These are phyloP conservation scores for Dicentrarchus labrax DNA, from an alignment of 2,113 vertebrate species.

Conservation along the genomic window DNA sequence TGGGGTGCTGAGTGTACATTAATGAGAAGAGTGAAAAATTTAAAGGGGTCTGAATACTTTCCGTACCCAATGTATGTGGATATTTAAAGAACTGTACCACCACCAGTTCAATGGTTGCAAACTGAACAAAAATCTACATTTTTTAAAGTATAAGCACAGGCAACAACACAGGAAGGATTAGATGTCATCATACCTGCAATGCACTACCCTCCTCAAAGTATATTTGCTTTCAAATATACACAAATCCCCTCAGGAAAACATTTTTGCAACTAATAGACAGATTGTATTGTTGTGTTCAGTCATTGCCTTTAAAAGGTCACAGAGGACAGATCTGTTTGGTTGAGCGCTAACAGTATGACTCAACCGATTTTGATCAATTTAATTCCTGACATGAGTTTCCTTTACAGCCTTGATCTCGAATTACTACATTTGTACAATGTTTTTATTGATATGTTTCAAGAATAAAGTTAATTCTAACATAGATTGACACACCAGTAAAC, in stretches of 20 bases:
- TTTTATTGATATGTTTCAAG: background rate
- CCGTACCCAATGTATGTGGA: too few relatives aligned
- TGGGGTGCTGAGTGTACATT: too few relatives aligned
- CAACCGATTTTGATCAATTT: slow-evolving; percentile 57
- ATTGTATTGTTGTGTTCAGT: slow-evolving; percentile 19
- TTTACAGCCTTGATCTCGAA: background rate
- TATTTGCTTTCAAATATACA: slow-evolving; percentile 33
- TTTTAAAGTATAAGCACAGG: background rate
- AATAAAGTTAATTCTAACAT: background rate
- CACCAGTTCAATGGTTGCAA: slow-evolving; percentile 15
- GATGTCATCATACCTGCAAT: background rate
- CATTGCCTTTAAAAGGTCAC: slow-evolving; percentile 27
- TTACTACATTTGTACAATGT: slow-evolving; percentile 28
- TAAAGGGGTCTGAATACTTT: too few relatives aligned
- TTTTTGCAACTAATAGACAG: slow-evolving; percentile 41
- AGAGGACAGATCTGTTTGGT: slow-evolving; percentile 40
- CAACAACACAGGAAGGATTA: slow-evolving; percentile 15
- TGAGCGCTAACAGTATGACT: slow-evolving; percentile 18
- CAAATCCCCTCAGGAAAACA: slow-evolving; percentile 17
- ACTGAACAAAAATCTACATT: slow-evolving; percentile 50
- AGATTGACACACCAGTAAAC: background rate
- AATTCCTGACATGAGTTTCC: slow-evolving; percentile 11
- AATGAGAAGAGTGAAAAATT: too few relatives aligned
- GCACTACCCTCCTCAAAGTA: background rate
- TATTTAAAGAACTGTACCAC: slow-evolving; percentile 59